Percentiles rank a stretch among this genome's conserved stretches.
phyloP scores from a whole-genome alignment of 1,140 invertebrate species.

The Sarcophaga bullata region DNA sequence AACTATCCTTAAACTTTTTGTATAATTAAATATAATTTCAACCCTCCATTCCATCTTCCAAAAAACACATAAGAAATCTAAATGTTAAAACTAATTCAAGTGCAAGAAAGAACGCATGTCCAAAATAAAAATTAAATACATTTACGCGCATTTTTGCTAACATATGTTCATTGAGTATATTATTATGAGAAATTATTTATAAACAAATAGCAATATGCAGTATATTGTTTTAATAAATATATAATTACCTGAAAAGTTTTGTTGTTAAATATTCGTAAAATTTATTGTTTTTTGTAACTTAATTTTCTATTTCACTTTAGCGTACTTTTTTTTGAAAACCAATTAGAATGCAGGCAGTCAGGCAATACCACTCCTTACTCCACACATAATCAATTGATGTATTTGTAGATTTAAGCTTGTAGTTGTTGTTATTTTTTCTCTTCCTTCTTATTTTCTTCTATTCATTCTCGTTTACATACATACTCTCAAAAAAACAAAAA shows the following conservation, averaged over 20 bases:
- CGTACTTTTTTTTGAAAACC: background rate
- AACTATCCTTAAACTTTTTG: too few relatives aligned
- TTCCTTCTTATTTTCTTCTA: slow-evolving; percentile 21
- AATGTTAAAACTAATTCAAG: background rate
- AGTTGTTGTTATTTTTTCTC: slow-evolving; percentile 25
- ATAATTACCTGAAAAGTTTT: slow-evolving; percentile 20
- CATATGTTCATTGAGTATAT: slow-evolving; percentile 14
- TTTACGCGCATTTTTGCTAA: slow-evolving; percentile 32
- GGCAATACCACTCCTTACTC: slow-evolving; percentile 33
- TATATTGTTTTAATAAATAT: background rate
- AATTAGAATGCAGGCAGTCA: slow-evolving; percentile 33
- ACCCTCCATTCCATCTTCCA: too few relatives aligned
- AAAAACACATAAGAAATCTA: background rate
- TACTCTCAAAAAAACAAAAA: background rate
- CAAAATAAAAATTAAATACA: background rate
- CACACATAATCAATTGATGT: slow-evolving; percentile 34
- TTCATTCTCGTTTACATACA: slow-evolving; percentile 34
- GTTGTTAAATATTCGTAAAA: background rate
- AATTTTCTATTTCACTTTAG: slow-evolving; percentile 30
- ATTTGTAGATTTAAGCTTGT: background rate
- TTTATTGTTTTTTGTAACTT: background rate
- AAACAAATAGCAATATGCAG: background rate
- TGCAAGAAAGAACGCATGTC: slow-evolving; percentile 28
- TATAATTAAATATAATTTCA: too few relatives aligned
- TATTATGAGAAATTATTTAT: background rate